Base-by-base conservation (phyloP, 35 echinoderm and acorn worm species). In the Amphiura filiformis region DNA sequence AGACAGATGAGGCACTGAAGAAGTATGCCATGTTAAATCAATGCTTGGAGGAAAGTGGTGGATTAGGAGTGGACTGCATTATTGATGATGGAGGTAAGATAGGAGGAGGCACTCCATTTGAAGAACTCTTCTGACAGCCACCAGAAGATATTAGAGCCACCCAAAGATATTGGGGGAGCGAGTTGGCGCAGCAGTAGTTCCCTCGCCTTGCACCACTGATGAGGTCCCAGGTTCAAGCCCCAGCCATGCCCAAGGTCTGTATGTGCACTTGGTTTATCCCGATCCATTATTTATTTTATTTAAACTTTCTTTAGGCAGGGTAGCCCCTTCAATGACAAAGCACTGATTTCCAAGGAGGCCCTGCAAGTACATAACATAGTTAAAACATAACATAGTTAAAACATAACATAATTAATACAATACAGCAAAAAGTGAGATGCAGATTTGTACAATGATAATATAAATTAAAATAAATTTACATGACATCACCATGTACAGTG, bases 31-130 rank as follows among this genome's bases (percentile, higher is more conserved):
- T 99, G 17, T 86, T 92, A 31, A 94, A 92, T 76, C 84, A 92
- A 41, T 99, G 96, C 34, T 78, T 95, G 31, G 96, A 99, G 32
- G 96, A 94, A n/a, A 99, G 90, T 14, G 96, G 96, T 56, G 96
- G 96, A 1, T 80, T 99, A 34, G 96, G 96, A 36, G 88, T 99
- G 12, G 96, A 94, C 52, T 83, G 82, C 64, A 88, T 99, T 35
- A 65, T 99, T 38, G 96, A 99, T 88, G 78, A 85, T 84, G 96
- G 96, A 87, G 96, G 96, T 99, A 91, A 83, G 87, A 82, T 89
- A 38, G 20, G 39, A 7, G 1, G n/a, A 34, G 26, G 0, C 47
- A 11, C 39, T 34, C 20, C 1, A 38, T 32, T 34, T 82, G 0
- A 78, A 22, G 34, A 26, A n/a, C 61, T 80, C 36, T 13, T 31